Evolutionary conservation across 2,797 vertebrate genomes (phyloP).

Genomic region (Oophaga sylvatica): DNA sequence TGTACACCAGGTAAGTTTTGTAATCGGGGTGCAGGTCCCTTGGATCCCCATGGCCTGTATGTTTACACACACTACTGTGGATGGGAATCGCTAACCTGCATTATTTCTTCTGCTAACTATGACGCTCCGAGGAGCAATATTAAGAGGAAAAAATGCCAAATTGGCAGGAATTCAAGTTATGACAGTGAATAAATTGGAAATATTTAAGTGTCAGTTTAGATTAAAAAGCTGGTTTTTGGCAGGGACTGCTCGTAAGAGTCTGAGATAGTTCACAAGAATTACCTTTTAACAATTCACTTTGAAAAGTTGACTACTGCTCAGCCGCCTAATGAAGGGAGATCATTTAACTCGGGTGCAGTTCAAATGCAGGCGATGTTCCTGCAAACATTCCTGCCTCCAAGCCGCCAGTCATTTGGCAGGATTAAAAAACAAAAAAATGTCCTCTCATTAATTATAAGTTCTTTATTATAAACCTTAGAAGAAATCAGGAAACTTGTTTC

Average conservation of each 20-base stretch:
- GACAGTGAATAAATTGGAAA: conserved; percentile 56
- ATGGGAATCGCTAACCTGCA: neutral
- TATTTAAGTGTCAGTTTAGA: conserved; percentile 59
- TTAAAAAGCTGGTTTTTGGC: conserved; percentile 56
- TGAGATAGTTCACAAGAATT: conserved; percentile 55
- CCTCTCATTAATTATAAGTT: conserved; percentile 47
- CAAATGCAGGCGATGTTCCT: conserved; percentile 1
- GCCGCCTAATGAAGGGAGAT: conserved; percentile 57
- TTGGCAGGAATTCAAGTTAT: conserved; percentile 46
- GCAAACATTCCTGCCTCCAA: conserved; percentile 28
- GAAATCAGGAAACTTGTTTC: neutral
- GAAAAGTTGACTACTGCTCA: conserved; percentile 43
- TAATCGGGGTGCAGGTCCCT: neutral
- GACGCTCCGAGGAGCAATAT: neutral
- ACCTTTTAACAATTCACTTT: conserved; percentile 62
- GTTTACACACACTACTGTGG: neutral
- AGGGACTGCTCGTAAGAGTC: conserved; percentile 38
- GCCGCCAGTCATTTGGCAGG: conserved; percentile 51
- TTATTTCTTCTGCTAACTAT: conserved; percentile 15
- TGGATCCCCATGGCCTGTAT: neutral
- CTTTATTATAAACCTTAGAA: conserved; percentile 43
- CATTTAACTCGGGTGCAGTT: conserved; percentile 43
- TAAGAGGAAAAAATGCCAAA: conserved; percentile 5
- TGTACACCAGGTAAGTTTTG: neutral
- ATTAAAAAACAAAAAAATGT: conserved; percentile 24